Evolutionary conservation across 2,113 vertebrate genomes (phyloP).

Genomic region (Zosterops lateralis): DNA sequence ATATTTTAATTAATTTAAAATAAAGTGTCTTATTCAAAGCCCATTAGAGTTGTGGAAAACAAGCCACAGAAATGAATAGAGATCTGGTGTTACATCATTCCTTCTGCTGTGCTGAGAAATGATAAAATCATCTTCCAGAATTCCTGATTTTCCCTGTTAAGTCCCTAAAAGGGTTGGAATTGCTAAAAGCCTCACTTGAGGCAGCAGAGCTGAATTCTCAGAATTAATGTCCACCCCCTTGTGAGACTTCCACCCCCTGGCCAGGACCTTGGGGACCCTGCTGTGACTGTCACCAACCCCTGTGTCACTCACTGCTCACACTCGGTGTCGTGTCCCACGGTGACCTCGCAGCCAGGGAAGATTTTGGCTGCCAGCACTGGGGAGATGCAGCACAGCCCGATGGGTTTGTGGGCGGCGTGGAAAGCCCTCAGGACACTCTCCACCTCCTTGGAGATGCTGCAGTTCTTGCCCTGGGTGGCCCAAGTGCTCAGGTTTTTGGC

Average conservation of each 20-base stretch:
- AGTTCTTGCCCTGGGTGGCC: conserved; percentile 84
- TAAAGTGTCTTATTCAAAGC: not conserved
- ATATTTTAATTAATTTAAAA: not conserved
- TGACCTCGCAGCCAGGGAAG: conserved; percentile 85
- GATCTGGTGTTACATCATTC: too few species aligned
- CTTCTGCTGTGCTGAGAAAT: too few species aligned
- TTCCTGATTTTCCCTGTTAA: too few species aligned
- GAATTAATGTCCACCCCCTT: fast-evolving
- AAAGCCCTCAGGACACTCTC: conserved; percentile 80
- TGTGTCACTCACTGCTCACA: conserved; percentile 72
- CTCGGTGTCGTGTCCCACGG: conserved; percentile 80
- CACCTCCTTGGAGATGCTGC: conserved; percentile 65
- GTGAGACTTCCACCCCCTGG: fast-evolving
- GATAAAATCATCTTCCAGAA: too few species aligned
- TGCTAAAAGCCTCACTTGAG: too few species aligned
- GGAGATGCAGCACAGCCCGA: conserved; percentile 89
- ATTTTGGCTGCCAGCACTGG: conserved; percentile 84
- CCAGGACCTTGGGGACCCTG: not conserved
- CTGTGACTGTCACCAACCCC: not conserved
- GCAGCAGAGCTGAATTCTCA: too few species aligned
- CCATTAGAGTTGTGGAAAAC: not conserved
- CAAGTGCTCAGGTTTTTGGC: conserved; percentile 87
- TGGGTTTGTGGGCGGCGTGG: conserved; percentile 80
- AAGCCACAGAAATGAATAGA: too few species aligned
- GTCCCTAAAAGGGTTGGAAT: too few species aligned